A percentile compares a stretch with the other conserved stretches of the same genome.
phyloP scores from a whole-genome alignment of 1,140 invertebrate genomes.

The Aphis gossypii region DNA sequence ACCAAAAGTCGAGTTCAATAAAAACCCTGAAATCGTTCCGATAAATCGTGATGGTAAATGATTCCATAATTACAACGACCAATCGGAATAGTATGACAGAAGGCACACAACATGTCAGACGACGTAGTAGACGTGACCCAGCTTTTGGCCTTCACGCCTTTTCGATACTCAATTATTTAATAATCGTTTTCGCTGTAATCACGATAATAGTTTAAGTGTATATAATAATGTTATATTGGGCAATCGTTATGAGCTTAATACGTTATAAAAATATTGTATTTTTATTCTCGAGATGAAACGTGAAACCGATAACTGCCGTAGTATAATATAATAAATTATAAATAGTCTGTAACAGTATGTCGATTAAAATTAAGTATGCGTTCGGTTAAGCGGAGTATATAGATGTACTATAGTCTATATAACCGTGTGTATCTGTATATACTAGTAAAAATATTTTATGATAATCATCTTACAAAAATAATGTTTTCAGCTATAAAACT shows the following conservation, averaged over 20 bases:
- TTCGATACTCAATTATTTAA: neutral
- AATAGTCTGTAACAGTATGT: neutral
- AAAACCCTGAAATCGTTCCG: neutral
- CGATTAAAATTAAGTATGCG: conserved; percentile 1
- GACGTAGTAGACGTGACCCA: no score
- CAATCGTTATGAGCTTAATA: neutral
- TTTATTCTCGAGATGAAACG: neutral
- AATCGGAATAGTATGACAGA: neutral
- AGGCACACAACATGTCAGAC: neutral
- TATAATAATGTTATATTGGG: neutral
- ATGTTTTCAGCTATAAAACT: conserved; percentile 19
- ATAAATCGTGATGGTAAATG: neutral
- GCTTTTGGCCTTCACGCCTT: neutral
- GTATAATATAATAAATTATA: neutral
- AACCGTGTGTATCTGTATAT: neutral
- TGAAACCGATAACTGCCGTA: neutral
- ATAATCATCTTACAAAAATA: conserved; percentile 30
- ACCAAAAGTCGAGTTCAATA: neutral
- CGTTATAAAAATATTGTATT: neutral
- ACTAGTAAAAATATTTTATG: conserved; percentile 24
- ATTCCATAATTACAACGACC: neutral
- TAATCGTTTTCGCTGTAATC: no score
- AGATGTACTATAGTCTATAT: neutral
- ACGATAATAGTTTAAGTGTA: no score
- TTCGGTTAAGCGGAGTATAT: neutral